Evolutionary conservation across 2,797 vertebrate genomes (phyloP).

Genomic region (Brachymystax lenok): DNA sequence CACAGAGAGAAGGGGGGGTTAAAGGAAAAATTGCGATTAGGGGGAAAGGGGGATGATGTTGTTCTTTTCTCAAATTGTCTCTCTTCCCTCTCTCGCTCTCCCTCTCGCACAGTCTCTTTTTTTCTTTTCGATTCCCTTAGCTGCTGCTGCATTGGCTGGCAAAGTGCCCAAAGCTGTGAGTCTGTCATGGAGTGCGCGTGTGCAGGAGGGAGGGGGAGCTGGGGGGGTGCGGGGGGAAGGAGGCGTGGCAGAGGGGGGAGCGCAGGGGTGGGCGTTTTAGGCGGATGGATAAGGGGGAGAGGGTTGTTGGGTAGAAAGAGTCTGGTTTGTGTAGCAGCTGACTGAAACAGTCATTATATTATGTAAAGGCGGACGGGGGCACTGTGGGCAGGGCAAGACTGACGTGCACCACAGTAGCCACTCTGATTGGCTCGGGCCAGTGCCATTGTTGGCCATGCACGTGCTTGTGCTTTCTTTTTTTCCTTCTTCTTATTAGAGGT

Average conservation of each 20-base stretch:
- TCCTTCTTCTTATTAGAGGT: constrained; percentile 53
- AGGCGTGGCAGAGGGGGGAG: constrained; percentile 26
- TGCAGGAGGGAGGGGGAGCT: constrained; percentile 29
- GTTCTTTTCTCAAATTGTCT: constrained; percentile 1
- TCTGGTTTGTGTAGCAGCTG: constrained; percentile 73
- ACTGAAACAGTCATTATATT: constrained; percentile 79
- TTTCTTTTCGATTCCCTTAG: constrained; percentile 47
- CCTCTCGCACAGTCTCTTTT: too few species aligned
- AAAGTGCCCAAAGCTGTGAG: constrained; percentile 71
- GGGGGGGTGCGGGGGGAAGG: too few species aligned
- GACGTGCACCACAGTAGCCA: constrained; percentile 48
- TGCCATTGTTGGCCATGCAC: constrained; percentile 58
- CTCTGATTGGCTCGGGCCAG: constrained; percentile 65
- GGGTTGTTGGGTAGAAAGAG: constrained; percentile 47
- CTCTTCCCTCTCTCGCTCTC: too few species aligned
- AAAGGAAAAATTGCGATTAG: neutral
- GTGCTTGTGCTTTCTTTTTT: constrained; percentile 4
- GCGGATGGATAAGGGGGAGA: neutral
- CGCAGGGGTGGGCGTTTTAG: constrained; percentile 25
- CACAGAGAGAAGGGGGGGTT: too few species aligned
- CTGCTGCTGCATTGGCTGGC: constrained; percentile 80
- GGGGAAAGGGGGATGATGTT: neutral
- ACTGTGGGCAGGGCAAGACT: constrained; percentile 21
- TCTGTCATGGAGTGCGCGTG: constrained; percentile 55
- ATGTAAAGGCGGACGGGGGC: constrained; percentile 68